A percentile compares a stretch with the other conserved stretches of the same genome.
Evolutionary conservation across 2,888 invertebrate genomes (phyloP).

Genomic region (Drosophila barbarae): DNA sequence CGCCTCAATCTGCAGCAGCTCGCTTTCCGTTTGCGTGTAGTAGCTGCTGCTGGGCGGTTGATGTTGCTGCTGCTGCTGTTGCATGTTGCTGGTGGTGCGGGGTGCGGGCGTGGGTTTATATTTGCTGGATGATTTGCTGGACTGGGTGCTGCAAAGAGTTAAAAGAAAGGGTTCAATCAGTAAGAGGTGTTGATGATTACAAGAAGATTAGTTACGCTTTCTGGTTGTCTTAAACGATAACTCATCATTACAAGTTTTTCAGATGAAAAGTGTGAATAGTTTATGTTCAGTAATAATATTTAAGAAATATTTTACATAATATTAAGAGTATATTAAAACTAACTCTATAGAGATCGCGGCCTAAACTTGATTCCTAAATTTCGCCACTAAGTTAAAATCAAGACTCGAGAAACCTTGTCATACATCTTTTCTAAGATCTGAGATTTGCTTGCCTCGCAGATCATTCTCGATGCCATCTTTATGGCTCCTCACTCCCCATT

Average conservation of each 20-base stretch:
- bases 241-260: background rate
- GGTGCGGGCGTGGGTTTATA: constrained; percentile 58
- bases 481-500: constrained; percentile 56
- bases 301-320: background rate
- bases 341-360: no score
- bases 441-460: background rate
- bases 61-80: constrained; percentile 55
- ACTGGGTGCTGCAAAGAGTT: constrained; percentile 7
- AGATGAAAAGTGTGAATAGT: background rate
- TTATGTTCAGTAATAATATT: background rate
- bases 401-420: background rate
- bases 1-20: constrained; percentile 77
- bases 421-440: background rate
- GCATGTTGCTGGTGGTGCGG: constrained; percentile 42
- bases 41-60: constrained; percentile 77
- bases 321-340: background rate
- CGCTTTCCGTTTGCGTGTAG: constrained; percentile 79
- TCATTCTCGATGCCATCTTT: constrained; percentile 22
- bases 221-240: background rate
- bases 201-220: constrained; percentile 3
- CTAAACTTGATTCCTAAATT: accelerated
- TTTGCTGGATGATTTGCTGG: constrained; percentile 24
- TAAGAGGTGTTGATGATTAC: constrained; percentile 1
- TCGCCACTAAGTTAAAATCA: background rate
- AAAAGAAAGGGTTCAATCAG: background rate